Base-by-base conservation (phyloP, 2,113 vertebrate genomes). In the Polypterus senegalus region DNA sequence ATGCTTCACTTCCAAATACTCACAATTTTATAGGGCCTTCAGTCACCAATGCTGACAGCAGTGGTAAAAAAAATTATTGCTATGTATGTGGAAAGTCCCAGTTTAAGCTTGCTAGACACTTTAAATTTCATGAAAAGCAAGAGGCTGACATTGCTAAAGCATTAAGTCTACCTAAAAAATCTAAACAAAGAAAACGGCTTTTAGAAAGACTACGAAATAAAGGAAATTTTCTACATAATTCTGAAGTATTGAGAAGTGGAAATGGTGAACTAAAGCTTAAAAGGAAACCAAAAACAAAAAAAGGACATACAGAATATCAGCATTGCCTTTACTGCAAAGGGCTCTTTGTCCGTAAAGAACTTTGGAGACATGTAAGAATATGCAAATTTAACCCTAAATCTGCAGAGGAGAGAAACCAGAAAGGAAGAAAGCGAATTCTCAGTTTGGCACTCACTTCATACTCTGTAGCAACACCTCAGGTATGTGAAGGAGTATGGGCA, bases 401-500 rank as follows among this genome's bases (percentile, higher is more conserved):
- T 27, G 43, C 10, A 5, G 4, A 3, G 45, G 45, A 11, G 5
- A 46, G 43, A n/a, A n/a, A 53, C 46, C 8, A n/a, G 4, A 27
- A 56, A 8, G 66, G 58, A 65, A 59, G 43, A 49, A 60, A 4
- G 5, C 61, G 46, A 43, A 60, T 66, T n/a, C 60, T 71, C 58
- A 49, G 49, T 61, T 43, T 70, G 58, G 59, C 52, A 7, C 6
- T 48, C 10, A 51, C 63, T 47, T 3, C 51, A 47, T 48, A 63
- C 7, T 59, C 65, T 7, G 52, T 45, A 7, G 7, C 52, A 6
- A 57, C 9, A 48, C 66, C 66, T 7, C 60, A 67, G 43, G 60
- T 70, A 9, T 66, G 66, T 9, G 52, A 47, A 8, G 58, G 63
- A n/a, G 67, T 63, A 66, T 69, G 67, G 67, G 66, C 64, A 54